Conservation (phyloP, 1,140 invertebrate species). For the Apis cerana region DNA sequence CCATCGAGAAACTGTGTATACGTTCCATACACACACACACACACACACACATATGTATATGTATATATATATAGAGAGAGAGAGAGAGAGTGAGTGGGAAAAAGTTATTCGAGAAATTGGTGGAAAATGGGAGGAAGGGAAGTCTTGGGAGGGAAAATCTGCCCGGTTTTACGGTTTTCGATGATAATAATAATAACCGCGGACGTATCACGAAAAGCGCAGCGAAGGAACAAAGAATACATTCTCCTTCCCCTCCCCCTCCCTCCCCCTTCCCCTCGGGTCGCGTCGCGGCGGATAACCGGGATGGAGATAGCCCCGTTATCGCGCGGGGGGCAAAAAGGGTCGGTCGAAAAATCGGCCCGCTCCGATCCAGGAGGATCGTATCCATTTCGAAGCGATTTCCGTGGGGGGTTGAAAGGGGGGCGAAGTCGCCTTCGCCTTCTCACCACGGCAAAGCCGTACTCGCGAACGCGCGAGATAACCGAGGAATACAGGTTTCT, state of each 20-base stretch:
- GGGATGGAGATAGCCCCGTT: constrained; percentile 26
- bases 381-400: constrained; percentile 53
- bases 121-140: background rate
- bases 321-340: constrained; percentile 40
- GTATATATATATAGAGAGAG: too few relatives aligned
- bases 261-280: too few relatives aligned
- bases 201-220: constrained; percentile 29
- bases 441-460: constrained; percentile 30
- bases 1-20: too few relatives aligned
- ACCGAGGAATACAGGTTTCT: constrained; percentile 76
- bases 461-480: constrained; percentile 68
- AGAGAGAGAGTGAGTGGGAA: too few relatives aligned
- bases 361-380: background rate
- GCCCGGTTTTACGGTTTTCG: constrained; percentile 5
- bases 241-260: background rate
- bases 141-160: constrained; percentile 10
- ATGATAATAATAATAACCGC: constrained; percentile 28
- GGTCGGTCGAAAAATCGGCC: background rate
- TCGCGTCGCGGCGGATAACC: constrained; percentile 25
- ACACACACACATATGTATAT: too few relatives aligned
- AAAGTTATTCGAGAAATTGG: background rate
- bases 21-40: too few relatives aligned
- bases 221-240: constrained; percentile 30
- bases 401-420: constrained; percentile 28
- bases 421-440: constrained; percentile 39